These are phyloP conservation scores for Kryptolebias ocellatus DNA, from an alignment of 2,797 vertebrate species.

Conservation along the genomic window DNA sequence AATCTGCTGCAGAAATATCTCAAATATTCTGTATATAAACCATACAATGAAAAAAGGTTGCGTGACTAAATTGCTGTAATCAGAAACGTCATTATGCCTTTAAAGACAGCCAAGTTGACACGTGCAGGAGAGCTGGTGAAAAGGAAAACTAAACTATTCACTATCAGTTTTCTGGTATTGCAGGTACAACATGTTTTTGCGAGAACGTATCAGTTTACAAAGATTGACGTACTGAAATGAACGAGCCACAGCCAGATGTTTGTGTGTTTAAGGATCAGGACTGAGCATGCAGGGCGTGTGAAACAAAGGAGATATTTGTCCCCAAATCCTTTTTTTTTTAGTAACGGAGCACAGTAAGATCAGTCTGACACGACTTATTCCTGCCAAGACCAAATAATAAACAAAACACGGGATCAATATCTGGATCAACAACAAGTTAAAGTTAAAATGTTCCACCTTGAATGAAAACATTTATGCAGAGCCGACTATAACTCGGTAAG, in stretches of 20 bases:
- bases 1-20: background rate
- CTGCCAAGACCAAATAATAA: background rate
- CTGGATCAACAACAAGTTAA: background rate
- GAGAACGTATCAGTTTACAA: conserved; percentile 21
- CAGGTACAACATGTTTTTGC: conserved; percentile 33
- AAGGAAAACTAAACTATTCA: conserved; percentile 16
- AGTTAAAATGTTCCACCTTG: background rate
- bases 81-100: background rate
- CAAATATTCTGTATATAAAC: background rate
- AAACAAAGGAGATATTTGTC: conserved; percentile 6
- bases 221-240: conserved; percentile 4
- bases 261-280: conserved; percentile 16
- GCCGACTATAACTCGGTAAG: no score
- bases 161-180: conserved; percentile 22
- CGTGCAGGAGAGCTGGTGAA: background rate
- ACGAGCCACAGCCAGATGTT: conserved; percentile 2
- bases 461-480: no score
- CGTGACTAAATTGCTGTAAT: background rate
- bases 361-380: background rate
- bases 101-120: background rate
- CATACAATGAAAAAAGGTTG: background rate
- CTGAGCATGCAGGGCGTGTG: background rate
- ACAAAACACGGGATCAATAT: background rate
- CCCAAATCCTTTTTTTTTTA: conserved; percentile 1
- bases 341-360: background rate